These are phyloP conservation scores for Drosophila trapezifrons DNA, from an alignment of 1,140 invertebrate genomes.

Conservation along the genomic window DNA sequence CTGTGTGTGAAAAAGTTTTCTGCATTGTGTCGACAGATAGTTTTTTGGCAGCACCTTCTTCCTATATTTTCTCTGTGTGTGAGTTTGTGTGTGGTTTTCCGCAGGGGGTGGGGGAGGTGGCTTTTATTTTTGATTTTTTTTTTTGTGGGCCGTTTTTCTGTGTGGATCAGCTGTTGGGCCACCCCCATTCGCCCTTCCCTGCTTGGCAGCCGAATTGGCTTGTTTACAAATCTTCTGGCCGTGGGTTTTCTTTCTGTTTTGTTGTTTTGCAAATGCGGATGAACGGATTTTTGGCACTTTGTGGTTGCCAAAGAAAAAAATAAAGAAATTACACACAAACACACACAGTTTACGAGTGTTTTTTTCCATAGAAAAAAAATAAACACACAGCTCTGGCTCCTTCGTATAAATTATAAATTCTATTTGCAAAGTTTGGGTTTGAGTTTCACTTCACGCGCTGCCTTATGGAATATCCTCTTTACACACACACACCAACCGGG, in stretches of 20 bases:
- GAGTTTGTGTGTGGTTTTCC: conserved; percentile 4
- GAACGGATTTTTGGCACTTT: conserved; percentile 23
- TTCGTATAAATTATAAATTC: conserved; percentile 52
- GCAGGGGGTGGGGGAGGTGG: background rate
- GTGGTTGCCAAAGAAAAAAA: conserved; percentile 30
- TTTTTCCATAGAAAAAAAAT: no score
- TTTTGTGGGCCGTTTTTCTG: conserved; percentile 11
- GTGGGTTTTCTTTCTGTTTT: conserved; percentile 7
- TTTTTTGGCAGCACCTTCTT: conserved; percentile 54
- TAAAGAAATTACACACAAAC: conserved; percentile 4
- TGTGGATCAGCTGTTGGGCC: conserved; percentile 63
- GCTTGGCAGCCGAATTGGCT: conserved; percentile 59
- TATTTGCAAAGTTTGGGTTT: conserved; percentile 38
- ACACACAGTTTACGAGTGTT: no score
- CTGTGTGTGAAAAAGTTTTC: conserved; percentile 30
- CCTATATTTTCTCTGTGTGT: background rate
- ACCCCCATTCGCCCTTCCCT: conserved; percentile 6
- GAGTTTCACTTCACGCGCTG: conserved; percentile 55
- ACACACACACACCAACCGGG: conserved; percentile 14
- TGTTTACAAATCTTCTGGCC: conserved; percentile 65
- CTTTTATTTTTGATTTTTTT: no score
- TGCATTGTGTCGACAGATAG: conserved; percentile 60
- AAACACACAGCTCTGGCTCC: conserved; percentile 28
- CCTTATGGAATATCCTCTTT: conserved; percentile 72
- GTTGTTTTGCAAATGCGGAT: conserved; percentile 6